phyloP scores from a whole-genome alignment of 2,113 vertebrate genomes.

The Phycodurus eques region DNA sequence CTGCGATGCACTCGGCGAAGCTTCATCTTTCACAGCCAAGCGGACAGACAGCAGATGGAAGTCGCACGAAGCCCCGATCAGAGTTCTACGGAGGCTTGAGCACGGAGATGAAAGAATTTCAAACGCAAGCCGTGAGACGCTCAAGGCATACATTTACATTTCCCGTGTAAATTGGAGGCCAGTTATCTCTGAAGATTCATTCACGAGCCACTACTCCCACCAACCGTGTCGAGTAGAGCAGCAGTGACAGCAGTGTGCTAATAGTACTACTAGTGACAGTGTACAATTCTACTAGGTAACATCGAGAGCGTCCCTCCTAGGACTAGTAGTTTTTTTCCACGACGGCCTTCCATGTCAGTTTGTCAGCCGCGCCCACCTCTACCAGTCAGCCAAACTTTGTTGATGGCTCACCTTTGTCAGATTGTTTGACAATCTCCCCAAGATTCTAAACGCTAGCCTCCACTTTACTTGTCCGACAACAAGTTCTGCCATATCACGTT shows the following conservation, averaged over 20 bases:
- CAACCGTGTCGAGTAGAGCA: conserved; percentile 16
- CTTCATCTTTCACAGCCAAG: not conserved
- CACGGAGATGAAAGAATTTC: conserved; percentile 24
- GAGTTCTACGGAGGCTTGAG: conserved; percentile 10
- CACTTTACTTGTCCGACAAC: no score
- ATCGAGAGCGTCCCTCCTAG: no score
- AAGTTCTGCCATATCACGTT: no score
- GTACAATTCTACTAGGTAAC: no score
- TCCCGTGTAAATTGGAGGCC: conserved; percentile 19
- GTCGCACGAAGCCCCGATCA: not conserved
- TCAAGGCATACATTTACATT: conserved; percentile 6
- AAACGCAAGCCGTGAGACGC: not conserved
- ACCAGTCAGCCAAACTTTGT: no score
- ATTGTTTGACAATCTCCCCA: no score
- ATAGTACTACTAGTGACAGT: no score
- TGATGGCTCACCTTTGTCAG: no score
- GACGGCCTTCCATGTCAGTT: no score
- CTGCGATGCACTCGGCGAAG: not conserved
- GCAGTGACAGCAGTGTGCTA: not conserved
- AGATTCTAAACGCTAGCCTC: no score
- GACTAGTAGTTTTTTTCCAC: no score
- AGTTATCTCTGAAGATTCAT: conserved; percentile 51
- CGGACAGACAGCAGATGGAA: not conserved
- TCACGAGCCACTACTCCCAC: conserved; percentile 41
- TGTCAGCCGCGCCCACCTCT: no score